Evolutionary conservation across 2,113 vertebrate species (phyloP).

Genomic region (Gallinago media): DNA sequence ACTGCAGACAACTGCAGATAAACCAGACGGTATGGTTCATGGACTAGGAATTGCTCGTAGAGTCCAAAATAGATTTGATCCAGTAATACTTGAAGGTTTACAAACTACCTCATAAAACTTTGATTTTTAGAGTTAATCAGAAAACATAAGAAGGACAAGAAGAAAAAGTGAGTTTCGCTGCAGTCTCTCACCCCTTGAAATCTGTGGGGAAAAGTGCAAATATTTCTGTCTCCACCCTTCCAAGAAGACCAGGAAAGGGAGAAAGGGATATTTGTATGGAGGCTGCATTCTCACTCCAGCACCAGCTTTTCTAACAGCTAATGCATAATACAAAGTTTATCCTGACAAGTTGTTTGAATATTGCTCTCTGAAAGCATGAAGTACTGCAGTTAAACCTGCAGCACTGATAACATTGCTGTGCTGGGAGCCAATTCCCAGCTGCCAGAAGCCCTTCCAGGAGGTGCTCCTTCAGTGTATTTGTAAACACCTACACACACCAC

Average conservation of each 20-base stretch:
- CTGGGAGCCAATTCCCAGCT: background rate
- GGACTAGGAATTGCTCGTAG: background rate
- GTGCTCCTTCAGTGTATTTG: background rate
- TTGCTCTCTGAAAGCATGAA: conserved; percentile 30
- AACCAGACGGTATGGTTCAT: background rate
- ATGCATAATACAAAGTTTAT: conserved; percentile 34
- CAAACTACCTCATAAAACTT: background rate
- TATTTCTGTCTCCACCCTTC: background rate
- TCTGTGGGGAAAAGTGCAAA: background rate
- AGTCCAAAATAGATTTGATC: background rate
- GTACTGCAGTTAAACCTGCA: conserved; percentile 15
- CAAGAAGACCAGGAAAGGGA: background rate
- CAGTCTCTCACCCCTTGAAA: background rate
- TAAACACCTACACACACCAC: conserved; percentile 40
- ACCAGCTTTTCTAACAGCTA: conserved; percentile 5
- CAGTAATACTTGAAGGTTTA: background rate
- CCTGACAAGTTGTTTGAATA: conserved; percentile 13
- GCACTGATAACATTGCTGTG: background rate
- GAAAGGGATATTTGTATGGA: background rate
- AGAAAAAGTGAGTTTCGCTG: background rate
- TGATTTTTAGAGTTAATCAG: background rate
- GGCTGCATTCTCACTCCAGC: background rate
- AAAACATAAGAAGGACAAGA: background rate
- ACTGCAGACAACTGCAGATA: background rate
- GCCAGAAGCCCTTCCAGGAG: conserved; percentile 17